phyloP scores from a whole-genome alignment of 2,888 invertebrate genomes.

The Hypsopygia costalis region DNA sequence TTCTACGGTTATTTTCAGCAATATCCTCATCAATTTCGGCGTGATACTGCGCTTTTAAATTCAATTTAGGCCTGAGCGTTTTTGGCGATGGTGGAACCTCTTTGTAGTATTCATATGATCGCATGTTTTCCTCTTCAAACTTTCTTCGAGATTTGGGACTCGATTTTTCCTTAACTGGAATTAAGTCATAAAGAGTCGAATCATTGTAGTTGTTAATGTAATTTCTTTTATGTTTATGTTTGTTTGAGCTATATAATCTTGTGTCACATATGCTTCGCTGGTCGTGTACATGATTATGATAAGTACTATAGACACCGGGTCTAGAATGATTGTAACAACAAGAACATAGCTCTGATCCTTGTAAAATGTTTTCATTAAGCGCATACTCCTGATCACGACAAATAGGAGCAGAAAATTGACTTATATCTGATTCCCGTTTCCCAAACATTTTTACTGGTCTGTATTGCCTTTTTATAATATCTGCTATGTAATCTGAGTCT shows the following conservation, averaged over 20 bases:
- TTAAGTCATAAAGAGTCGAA: constrained; percentile 54
- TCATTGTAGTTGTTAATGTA: constrained; percentile 45
- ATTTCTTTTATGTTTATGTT: constrained; percentile 29
- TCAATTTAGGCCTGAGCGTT: constrained; percentile 55
- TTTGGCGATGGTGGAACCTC: constrained; percentile 67
- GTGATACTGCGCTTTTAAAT: constrained; percentile 54
- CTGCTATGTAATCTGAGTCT: constrained; percentile 58
- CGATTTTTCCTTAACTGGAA: constrained; percentile 67
- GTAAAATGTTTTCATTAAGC: constrained; percentile 33
- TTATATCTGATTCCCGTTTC: constrained; percentile 47
- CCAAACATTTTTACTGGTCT: constrained; percentile 56
- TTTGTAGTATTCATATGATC: constrained; percentile 37
- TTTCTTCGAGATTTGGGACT: constrained; percentile 61
- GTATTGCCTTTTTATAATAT: constrained; percentile 62
- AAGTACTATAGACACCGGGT: constrained; percentile 18
- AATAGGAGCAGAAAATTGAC: constrained; percentile 62
- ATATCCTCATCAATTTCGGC: constrained; percentile 39
- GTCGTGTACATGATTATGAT: constrained; percentile 36
- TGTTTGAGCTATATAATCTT: constrained; percentile 48
- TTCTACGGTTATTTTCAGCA: constrained; percentile 3
- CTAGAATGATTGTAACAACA: constrained; percentile 40
- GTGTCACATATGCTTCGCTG: constrained; percentile 59
- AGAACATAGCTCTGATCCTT: constrained; percentile 47
- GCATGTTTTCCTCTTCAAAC: constrained; percentile 40
- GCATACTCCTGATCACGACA: constrained; percentile 59